A percentile compares a stretch with the other conserved stretches of the same genome.
Conservation (phyloP, 2,797 vertebrate genomes). For the Neoniphon sammara region DNA sequence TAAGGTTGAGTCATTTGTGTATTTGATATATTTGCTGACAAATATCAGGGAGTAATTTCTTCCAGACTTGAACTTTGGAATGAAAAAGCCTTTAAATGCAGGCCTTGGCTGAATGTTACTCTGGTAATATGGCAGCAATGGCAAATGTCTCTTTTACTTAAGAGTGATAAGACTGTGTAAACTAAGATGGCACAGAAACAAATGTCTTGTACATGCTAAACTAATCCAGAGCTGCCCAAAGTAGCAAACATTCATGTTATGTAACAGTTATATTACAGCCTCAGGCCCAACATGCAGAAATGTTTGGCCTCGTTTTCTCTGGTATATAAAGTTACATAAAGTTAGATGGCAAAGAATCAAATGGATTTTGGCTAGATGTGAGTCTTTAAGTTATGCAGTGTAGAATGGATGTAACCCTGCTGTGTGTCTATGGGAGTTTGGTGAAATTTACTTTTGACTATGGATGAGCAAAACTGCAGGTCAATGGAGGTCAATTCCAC, state of each 20-base stretch:
- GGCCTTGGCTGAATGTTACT: too few species aligned
- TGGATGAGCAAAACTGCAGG: neutral
- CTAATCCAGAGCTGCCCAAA: neutral
- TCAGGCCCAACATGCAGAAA: conserved; percentile 27
- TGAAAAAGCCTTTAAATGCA: too few species aligned
- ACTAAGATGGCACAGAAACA: conserved; percentile 7
- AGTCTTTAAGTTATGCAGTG: conserved; percentile 34
- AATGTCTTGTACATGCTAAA: neutral
- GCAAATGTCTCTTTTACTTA: too few species aligned
- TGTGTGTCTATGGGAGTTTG: conserved; percentile 36
- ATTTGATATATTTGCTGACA: too few species aligned
- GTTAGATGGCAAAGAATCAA: conserved; percentile 49
- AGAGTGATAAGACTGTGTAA: conserved; percentile 2
- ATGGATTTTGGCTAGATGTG: conserved; percentile 25
- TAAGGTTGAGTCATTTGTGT: too few species aligned
- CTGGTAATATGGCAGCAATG: too few species aligned
- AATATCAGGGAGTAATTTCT: too few species aligned
- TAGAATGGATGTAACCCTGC: conserved; percentile 30
- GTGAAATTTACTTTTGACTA: conserved; percentile 32
- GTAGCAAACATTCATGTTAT: conserved; percentile 41
- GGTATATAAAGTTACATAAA: conserved; percentile 61
- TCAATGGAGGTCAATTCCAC: neutral
- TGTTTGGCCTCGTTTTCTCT: conserved; percentile 46
- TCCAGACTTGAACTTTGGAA: too few species aligned
- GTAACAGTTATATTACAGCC: conserved; percentile 52